Evolutionary conservation across 1,140 invertebrate genomes (phyloP), one percentile per base, ranked within the genome.

Genomic region (Alviniconcha marisindica): DNA sequence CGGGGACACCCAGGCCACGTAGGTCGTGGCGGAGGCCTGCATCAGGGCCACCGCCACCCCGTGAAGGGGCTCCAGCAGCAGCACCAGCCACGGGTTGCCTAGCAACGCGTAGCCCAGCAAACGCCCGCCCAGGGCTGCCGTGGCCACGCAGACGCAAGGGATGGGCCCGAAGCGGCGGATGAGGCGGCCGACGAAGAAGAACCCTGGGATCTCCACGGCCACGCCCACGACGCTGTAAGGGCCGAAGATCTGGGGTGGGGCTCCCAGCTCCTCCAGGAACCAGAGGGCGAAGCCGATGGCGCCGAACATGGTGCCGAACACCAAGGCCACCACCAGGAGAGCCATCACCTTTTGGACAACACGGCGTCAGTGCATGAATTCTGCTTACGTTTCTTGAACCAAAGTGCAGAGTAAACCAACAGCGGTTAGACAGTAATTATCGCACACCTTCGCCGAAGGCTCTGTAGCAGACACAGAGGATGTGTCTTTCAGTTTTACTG

Each of bases 11-110:
- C 84, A n/a, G 36, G 76, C 84, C 15, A 81, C 81, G 40, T 86
- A 84, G 15, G 83, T 80, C n/a, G 86, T 69, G 18, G 78, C 81
- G 21, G 96, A 96, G 0, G 97, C 95, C 93, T 97, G 98, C 90
- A 97, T 97, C 84, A 98, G 94, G 18, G 97, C 97, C 90, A 96
- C 96, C 0, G 97, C 97, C 18, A 97, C 93, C 15, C 97, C 97
- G 93, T 98, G 96, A 12, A 97, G 93, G 83, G 97, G 91, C 93
- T 98, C 97, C 44, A 98, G 95, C 2, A 97, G 95, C 81, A 98
- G 93, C 81, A 96, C 95, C 91, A 95, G 95, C 97, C 97, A 98
- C 0, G 96, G 95, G 10, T 85, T 40, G 92, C 97, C 95, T 40
- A 97, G 92, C 36, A 96, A 91, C 14, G 97, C 97, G 91, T 98